phyloP scores from a whole-genome alignment of 2,888 invertebrate genomes.

The Sinhomidia bicolor region DNA sequence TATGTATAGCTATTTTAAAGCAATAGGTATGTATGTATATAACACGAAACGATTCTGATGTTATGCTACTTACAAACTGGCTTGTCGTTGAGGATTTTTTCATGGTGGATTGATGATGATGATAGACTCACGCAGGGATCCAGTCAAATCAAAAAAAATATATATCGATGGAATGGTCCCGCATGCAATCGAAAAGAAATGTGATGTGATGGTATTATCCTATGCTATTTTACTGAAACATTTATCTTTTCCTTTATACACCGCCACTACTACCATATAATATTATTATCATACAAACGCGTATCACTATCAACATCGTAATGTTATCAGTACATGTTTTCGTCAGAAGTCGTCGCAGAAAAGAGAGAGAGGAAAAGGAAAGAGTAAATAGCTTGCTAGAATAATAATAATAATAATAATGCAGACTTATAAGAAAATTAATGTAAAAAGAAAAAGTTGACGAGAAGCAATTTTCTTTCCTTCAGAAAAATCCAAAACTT shows the following conservation, averaged over 20 bases:
- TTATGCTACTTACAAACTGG: conserved; percentile 1
- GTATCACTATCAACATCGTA: neutral
- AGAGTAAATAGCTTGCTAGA: conserved; percentile 5
- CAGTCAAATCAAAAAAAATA: conserved; percentile 66
- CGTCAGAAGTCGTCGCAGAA: conserved; percentile 13
- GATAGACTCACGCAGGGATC: conserved; percentile 69
- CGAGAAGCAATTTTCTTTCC: conserved; percentile 46
- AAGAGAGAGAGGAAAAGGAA: neutral
- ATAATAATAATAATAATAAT: too few relatives aligned
- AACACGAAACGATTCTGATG: too few relatives aligned
- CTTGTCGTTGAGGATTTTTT: conserved; percentile 51
- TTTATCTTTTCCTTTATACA: neutral
- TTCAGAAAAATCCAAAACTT: conserved; percentile 38
- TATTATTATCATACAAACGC: neutral
- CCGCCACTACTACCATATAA: conserved; percentile 4
- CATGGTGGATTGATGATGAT: conserved; percentile 63
- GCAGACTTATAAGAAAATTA: conserved; percentile 16
- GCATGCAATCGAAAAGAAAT: conserved; percentile 58
- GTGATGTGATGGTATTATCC: neutral
- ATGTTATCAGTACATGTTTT: neutral
- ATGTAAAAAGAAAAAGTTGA: conserved; percentile 14
- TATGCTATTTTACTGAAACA: neutral
- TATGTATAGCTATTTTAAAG: conserved; percentile 57
- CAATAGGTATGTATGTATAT: too few relatives aligned
- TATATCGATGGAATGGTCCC: conserved; percentile 63